Conservation (phyloP, 2,888 invertebrate genomes). For the Gymnosoma rotundatum region DNA sequence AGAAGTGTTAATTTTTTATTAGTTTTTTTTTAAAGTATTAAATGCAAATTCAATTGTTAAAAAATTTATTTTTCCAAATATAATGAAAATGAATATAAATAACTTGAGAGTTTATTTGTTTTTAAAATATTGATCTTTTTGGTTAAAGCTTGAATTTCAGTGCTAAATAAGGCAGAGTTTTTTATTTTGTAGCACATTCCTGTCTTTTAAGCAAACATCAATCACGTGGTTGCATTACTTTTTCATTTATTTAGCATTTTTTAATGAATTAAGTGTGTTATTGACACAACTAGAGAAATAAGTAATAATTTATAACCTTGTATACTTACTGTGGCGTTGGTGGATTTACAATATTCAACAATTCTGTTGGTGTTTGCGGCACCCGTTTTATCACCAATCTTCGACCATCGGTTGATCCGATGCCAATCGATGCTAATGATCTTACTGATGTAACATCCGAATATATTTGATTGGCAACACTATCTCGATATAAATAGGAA, state of each 20-base stretch:
- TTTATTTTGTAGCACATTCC: too few relatives aligned
- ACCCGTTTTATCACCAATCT: conserved; percentile 92
- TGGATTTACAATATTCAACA: conserved; percentile 92
- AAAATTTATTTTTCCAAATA: conserved; percentile 33
- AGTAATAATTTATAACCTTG: neutral
- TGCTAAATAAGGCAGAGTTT: too few relatives aligned
- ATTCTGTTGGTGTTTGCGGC: conserved; percentile 92
- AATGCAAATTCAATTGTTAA: conserved; percentile 26
- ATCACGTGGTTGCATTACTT: too few relatives aligned
- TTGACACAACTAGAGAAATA: neutral
- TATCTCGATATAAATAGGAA: conserved; percentile 85
- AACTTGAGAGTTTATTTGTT: neutral
- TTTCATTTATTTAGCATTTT: too few relatives aligned
- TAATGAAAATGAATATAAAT: neutral
- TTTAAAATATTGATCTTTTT: neutral
- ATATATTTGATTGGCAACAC: conserved; percentile 83
- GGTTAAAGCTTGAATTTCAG: neutral
- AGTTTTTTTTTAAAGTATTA: neutral
- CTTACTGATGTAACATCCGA: conserved; percentile 89
- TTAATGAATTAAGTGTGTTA: too few relatives aligned
- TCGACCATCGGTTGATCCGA: conserved; percentile 94
- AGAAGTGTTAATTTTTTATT: conserved; percentile 55
- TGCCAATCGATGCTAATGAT: conserved; percentile 92
- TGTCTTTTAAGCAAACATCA: too few relatives aligned
- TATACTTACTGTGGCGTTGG: conserved; percentile 86